These are phyloP conservation scores for Barnardius zonarius DNA, from an alignment of 2,113 vertebrate genomes.

Conservation along the genomic window DNA sequence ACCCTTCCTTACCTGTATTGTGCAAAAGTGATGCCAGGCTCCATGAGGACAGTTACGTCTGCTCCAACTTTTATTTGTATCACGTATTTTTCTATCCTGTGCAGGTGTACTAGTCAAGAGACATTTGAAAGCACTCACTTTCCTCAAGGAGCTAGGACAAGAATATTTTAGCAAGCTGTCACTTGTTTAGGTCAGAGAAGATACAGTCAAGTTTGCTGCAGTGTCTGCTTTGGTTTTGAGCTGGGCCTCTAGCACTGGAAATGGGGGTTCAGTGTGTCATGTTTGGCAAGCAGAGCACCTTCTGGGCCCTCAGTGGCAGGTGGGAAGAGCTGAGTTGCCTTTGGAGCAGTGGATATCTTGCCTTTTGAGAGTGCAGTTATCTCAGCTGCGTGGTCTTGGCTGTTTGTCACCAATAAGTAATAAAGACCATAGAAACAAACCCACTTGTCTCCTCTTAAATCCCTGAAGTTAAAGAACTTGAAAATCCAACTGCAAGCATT, in stretches of 20 bases:
- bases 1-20: neutral
- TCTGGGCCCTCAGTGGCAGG: neutral
- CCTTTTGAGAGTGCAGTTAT: neutral
- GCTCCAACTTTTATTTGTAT: neutral
- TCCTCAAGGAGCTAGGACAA: neutral
- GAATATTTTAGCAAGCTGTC: neutral
- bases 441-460: neutral
- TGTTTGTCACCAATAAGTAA: neutral
- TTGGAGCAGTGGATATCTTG: neutral
- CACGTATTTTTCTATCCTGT: neutral
- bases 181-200: neutral
- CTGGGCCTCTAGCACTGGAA: neutral
- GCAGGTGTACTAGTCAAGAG: neutral
- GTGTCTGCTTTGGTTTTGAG: neutral
- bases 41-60: neutral
- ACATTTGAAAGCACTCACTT: neutral
- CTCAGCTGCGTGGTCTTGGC: neutral
- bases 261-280: neutral
- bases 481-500: neutral
- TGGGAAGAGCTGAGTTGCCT: neutral
- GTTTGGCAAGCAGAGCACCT: neutral
- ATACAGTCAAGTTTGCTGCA: neutral
- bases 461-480: neutral
- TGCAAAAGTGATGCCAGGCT: neutral
- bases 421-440: neutral